These are phyloP conservation scores for Drosophila subsilvestris DNA, from an alignment of 2,888 invertebrate species.

Conservation along the genomic window DNA sequence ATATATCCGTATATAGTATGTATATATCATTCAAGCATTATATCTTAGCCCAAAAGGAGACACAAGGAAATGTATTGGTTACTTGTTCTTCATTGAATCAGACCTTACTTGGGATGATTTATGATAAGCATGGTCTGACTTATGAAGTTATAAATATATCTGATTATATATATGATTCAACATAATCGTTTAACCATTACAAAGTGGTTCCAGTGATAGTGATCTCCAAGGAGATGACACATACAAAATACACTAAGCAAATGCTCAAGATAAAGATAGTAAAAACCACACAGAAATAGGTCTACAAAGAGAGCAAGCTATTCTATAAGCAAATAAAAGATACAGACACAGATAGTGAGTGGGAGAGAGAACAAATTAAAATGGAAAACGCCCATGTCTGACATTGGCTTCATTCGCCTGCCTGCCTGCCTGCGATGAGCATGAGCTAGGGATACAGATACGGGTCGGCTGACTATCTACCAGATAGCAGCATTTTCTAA, in stretches of 20 bases:
- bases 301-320: not conserved
- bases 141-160: not conserved
- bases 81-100: too few relatives aligned
- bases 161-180: not conserved
- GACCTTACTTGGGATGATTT: too few relatives aligned
- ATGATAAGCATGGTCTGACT: too few relatives aligned
- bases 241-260: not conserved
- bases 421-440: not conserved
- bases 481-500: slow-evolving; percentile 35
- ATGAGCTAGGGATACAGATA: not conserved
- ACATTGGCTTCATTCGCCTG: slow-evolving; percentile 53
- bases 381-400: slow-evolving; percentile 28
- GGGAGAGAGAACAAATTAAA: too few relatives aligned
- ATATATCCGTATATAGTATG: not conserved
- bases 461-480: slow-evolving; percentile 16
- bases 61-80: too few relatives aligned
- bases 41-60: too few relatives aligned
- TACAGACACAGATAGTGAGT: not conserved
- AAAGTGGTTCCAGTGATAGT: not conserved
- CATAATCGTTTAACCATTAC: not conserved
- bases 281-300: not conserved
- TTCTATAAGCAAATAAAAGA: not conserved
- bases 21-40: too few relatives aligned
- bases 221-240: not conserved
- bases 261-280: not conserved